Conservation (phyloP, 2,113 vertebrate species). For the Chitala chitala region DNA sequence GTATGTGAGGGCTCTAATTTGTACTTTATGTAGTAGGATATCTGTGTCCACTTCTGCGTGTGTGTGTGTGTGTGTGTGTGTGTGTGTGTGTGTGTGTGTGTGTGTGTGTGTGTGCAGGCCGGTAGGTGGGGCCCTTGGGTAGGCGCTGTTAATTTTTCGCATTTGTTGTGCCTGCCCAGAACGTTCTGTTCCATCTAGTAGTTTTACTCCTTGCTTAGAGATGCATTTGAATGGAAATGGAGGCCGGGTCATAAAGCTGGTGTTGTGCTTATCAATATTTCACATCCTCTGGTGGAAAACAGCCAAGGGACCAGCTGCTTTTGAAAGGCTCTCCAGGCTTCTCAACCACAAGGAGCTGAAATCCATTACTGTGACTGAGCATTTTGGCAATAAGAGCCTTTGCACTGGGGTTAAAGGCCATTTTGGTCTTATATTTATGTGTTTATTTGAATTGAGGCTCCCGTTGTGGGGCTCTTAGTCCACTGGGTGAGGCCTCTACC, state of each 20-base stretch:
- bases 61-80: neutral
- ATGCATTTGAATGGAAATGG: conserved; percentile 40
- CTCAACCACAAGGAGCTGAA: conserved; percentile 16
- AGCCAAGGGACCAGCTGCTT: conserved; percentile 37
- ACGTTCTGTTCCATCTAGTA: conserved; percentile 11
- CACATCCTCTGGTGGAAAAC: conserved; percentile 35
- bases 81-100: neutral
- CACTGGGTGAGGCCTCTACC: no score
- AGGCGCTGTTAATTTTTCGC: conserved; percentile 15
- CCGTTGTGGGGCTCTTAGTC: no score
- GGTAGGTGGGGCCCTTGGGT: conserved; percentile 3
- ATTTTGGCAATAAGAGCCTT: neutral
- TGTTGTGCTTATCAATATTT: conserved; percentile 44
- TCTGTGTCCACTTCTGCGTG: neutral
- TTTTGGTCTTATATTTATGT: neutral
- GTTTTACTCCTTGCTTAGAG: conserved; percentile 29
- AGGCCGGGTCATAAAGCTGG: conserved; percentile 21
- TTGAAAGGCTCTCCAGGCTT: conserved; percentile 25
- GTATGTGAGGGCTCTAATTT: neutral
- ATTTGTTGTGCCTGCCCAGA: neutral
- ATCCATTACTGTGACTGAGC: conserved; percentile 17
- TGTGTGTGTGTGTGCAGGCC: neutral
- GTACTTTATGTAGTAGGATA: neutral
- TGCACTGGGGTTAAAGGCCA: neutral
- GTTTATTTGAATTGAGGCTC: neutral